Conservation (phyloP, 1,140 invertebrate species). For the Diabrotica undecimpunctata region DNA sequence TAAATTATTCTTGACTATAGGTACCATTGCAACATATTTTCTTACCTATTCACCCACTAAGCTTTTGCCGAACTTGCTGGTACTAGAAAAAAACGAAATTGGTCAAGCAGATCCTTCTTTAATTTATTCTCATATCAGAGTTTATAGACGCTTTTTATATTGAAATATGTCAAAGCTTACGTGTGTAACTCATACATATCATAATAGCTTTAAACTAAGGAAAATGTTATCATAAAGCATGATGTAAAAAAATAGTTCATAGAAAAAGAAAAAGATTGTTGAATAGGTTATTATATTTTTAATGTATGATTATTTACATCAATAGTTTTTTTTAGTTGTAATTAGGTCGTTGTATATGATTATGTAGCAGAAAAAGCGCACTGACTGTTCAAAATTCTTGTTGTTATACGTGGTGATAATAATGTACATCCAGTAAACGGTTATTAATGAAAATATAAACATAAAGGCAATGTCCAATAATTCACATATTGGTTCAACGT, state of each 20-base stretch:
- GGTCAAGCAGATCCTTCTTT: neutral
- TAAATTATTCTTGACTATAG: too few relatives aligned
- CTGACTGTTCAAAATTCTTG: neutral
- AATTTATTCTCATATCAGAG: conserved; percentile 11
- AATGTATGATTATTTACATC: neutral
- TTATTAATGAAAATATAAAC: too few relatives aligned
- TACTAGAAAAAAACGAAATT: too few relatives aligned
- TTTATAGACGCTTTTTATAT: conserved; percentile 23
- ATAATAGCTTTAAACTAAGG: conserved; percentile 32
- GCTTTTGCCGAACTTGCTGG: too few relatives aligned
- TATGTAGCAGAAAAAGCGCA: neutral
- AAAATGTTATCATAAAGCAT: neutral
- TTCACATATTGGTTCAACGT: too few relatives aligned
- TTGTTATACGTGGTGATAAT: too few relatives aligned
- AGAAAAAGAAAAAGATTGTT: neutral
- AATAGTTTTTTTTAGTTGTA: neutral
- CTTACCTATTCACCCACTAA: too few relatives aligned
- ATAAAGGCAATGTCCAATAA: too few relatives aligned
- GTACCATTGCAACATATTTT: too few relatives aligned
- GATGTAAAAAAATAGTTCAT: neutral
- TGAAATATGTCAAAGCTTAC: conserved; percentile 32
- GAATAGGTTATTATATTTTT: neutral
- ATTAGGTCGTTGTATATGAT: neutral
- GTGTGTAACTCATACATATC: conserved; percentile 38
- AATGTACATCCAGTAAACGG: too few relatives aligned